Conservation (phyloP, 2,797 vertebrate species). For the Catostomus latipinnis region DNA sequence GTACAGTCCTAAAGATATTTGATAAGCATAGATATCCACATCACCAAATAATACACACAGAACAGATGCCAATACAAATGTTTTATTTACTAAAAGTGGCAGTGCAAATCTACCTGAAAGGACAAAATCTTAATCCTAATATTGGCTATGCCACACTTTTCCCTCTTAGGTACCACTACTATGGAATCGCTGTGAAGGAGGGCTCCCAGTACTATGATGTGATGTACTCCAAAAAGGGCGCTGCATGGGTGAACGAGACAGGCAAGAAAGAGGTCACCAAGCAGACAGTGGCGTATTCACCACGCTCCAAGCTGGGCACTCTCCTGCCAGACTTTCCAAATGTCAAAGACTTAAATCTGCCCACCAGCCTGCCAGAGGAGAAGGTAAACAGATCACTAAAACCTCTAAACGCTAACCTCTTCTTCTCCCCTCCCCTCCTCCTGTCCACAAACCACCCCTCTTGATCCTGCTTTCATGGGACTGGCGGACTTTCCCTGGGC, state of each 20-base stretch:
- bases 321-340: slow-evolving; percentile 99
- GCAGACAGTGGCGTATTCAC: slow-evolving; percentile 99
- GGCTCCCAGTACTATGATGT: slow-evolving; percentile 98
- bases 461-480: slow-evolving; percentile 73
- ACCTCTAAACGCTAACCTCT: slow-evolving; percentile 70
- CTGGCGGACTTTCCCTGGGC: slow-evolving; percentile 72
- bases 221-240: slow-evolving; percentile 99
- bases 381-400: slow-evolving; percentile 90
- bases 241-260: slow-evolving; percentile 98
- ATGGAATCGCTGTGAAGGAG: slow-evolving; percentile 98
- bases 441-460: slow-evolving; percentile 69
- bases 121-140: neutral
- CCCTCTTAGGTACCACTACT: slow-evolving; percentile 93
- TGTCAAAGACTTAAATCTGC: slow-evolving; percentile 99
- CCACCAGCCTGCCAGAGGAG: slow-evolving; percentile 96
- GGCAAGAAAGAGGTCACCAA: slow-evolving; percentile 99
- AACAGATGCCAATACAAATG: too few relatives aligned
- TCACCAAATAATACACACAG: neutral
- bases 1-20: neutral
- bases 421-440: slow-evolving; percentile 48
- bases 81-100: neutral
- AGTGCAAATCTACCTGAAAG: neutral
- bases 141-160: neutral
- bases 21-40: neutral
- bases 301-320: slow-evolving; percentile 98